These are phyloP conservation scores for Paramormyrops kingsleyae DNA, from an alignment of 2,113 vertebrate species.

Conservation along the genomic window DNA sequence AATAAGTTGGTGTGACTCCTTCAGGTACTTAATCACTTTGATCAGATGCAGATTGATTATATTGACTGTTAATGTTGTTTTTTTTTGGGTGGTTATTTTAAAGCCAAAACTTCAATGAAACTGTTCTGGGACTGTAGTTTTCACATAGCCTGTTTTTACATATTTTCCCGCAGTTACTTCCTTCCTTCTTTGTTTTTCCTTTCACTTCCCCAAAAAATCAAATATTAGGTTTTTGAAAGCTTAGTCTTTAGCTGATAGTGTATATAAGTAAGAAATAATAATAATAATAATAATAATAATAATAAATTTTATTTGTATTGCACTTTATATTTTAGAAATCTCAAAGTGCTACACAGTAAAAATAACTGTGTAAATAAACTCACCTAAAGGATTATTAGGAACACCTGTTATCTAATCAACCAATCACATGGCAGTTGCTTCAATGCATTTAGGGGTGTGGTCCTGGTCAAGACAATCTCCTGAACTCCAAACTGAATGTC, in stretches of 20 bases:
- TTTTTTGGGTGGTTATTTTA: neutral
- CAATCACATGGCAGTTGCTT: too few relatives aligned
- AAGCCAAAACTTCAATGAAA: neutral
- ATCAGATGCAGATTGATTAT: neutral
- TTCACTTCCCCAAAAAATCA: neutral
- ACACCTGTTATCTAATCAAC: too few relatives aligned
- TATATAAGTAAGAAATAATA: too few relatives aligned
- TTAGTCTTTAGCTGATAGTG: neutral
- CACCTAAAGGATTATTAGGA: too few relatives aligned
- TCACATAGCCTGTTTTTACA: neutral
- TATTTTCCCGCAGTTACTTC: neutral
- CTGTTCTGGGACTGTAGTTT: neutral
- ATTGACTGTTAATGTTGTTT: neutral
- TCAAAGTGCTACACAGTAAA: too few relatives aligned
- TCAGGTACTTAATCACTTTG: neutral
- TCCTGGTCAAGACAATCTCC: too few relatives aligned
- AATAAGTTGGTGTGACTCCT: neutral
- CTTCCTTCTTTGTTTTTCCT: neutral
- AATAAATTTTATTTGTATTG: too few relatives aligned
- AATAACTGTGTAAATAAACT: too few relatives aligned
- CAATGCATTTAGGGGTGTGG: too few relatives aligned
- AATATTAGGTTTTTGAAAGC: neutral
- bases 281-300: too few relatives aligned
- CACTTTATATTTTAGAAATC: too few relatives aligned
- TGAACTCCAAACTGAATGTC: too few relatives aligned